Evolutionary conservation across 2,888 invertebrate genomes (phyloP).

Genomic region (Asteroscopus sphinx): DNA sequence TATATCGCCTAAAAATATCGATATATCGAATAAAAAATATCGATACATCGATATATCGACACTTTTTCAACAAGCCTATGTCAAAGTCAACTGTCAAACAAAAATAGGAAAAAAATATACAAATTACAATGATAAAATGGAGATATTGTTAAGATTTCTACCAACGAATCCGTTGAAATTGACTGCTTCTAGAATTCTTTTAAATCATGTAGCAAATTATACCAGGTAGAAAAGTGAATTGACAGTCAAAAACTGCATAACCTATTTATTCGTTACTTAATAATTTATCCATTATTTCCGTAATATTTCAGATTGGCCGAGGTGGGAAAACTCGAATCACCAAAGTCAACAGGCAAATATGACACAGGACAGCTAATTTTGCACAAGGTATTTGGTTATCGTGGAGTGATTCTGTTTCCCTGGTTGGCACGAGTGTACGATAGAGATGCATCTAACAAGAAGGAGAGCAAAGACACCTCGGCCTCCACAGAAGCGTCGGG

Average conservation of each 20-base stretch:
- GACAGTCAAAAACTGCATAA: constrained; percentile 76
- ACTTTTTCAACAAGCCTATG: constrained; percentile 3
- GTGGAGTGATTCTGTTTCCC: constrained; percentile 98
- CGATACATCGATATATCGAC: too few relatives aligned
- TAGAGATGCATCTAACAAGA: constrained; percentile 94
- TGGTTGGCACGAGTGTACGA: constrained; percentile 99
- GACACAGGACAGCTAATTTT: constrained; percentile 98
- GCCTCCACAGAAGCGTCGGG: constrained; percentile 70
- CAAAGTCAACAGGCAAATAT: constrained; percentile 96
- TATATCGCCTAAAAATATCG: too few relatives aligned
- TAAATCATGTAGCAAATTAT: constrained; percentile 83
- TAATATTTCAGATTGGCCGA: constrained; percentile 94
- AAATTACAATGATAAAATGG: constrained; percentile 87
- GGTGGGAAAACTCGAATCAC: constrained; percentile 97
- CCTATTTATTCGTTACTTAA: constrained; percentile 61
- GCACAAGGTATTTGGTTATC: constrained; percentile 98
- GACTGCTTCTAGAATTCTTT: constrained; percentile 78
- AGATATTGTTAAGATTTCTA: constrained; percentile 85
- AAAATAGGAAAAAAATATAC: constrained; percentile 73
- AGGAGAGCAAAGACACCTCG: constrained; percentile 83
- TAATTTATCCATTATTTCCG: constrained; percentile 81
- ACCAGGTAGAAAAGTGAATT: constrained; percentile 74
- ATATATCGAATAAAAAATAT: too few relatives aligned
- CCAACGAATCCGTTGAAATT: constrained; percentile 78
- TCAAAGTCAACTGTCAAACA: constrained; percentile 71